Base-by-base conservation (phyloP, 2,888 invertebrate species). In the Eubasilissa splendida region DNA sequence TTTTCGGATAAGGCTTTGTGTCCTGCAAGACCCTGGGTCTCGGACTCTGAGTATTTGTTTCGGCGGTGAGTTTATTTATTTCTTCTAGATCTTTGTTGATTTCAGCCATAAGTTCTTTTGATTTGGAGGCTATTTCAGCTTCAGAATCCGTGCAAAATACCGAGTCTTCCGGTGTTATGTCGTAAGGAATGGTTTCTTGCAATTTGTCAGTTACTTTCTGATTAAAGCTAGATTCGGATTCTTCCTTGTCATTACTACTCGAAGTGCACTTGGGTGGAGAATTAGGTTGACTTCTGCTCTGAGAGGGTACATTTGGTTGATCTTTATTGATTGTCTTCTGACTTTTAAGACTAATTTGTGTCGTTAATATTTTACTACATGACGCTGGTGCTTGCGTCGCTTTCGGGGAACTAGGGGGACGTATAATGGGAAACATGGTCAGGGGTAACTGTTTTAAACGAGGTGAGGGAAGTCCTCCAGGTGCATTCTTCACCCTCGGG, bases 401-500 rank as follows among this genome's bases (percentile, higher is more conserved):
- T 84, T 90, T 92, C 3, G 93, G 92, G 50, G 92, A 92, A 59
- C 91, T 90, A 5, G 92, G 90, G 82, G 92, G 92, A 85, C 92
- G 90, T 76, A 92, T 92, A 79, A 93, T 86, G 1, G 93, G 92
- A 83, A 92, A 92, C 74, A 88, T 85, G 31, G 88, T 89, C 76
- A 91, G 85, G 12, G 90, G 87, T 78, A 93, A 91, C 86, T 93
- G 92, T 86, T 94, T 94, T 83, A 94, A 91, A 84, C 93, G 90
- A 4, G 94, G 93, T 80, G 93, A 93, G 53, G 93, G 92, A 53
- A 93, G 88, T 59, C 94, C 94, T 60, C 94, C 94, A 52, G 94
- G 93, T 1, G 94, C 93, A 86, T 92, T 93, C 86, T 94, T 94
- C 86, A 94, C 91, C 85, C 94, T 90, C 1, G 96, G 95, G 0